These are phyloP conservation scores for Hylaeus volcanicus DNA, from an alignment of 1,140 invertebrate genomes.

Conservation along the genomic window DNA sequence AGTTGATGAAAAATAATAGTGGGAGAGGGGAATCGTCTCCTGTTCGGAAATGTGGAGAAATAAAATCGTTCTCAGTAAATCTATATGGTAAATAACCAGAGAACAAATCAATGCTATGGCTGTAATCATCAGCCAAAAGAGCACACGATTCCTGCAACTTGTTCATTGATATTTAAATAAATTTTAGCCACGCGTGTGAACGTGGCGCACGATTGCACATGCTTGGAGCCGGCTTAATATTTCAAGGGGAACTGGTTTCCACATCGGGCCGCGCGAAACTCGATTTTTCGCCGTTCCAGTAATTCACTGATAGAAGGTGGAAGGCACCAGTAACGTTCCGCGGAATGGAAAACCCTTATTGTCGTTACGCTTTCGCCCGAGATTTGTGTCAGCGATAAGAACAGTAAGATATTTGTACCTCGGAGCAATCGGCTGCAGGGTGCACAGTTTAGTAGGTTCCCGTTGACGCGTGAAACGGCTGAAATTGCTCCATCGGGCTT, in stretches of 20 bases:
- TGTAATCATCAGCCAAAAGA: too few relatives aligned
- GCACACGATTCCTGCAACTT: too few relatives aligned
- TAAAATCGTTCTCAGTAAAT: too few relatives aligned
- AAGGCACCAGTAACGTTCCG: neutral
- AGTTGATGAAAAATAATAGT: too few relatives aligned
- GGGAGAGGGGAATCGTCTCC: too few relatives aligned
- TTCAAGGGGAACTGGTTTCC: conserved; percentile 33
- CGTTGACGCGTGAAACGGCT: neutral
- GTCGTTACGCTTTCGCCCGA: neutral
- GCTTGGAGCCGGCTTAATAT: neutral
- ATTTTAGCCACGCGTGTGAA: too few relatives aligned
- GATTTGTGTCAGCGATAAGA: conserved; percentile 5
- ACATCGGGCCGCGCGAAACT: neutral
- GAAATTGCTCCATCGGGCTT: neutral
- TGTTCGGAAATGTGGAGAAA: too few relatives aligned
- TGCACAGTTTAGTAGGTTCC: neutral
- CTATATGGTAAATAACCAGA: too few relatives aligned
- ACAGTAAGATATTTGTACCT: neutral
- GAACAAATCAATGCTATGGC: too few relatives aligned
- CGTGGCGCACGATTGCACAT: too few relatives aligned
- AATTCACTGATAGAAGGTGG: neutral
- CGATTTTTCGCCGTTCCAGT: neutral
- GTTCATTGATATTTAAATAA: too few relatives aligned
- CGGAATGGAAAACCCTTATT: conserved; percentile 4
- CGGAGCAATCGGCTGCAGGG: neutral